Conservation (phyloP, 2,888 invertebrate genomes). For the Andricus curvator region DNA sequence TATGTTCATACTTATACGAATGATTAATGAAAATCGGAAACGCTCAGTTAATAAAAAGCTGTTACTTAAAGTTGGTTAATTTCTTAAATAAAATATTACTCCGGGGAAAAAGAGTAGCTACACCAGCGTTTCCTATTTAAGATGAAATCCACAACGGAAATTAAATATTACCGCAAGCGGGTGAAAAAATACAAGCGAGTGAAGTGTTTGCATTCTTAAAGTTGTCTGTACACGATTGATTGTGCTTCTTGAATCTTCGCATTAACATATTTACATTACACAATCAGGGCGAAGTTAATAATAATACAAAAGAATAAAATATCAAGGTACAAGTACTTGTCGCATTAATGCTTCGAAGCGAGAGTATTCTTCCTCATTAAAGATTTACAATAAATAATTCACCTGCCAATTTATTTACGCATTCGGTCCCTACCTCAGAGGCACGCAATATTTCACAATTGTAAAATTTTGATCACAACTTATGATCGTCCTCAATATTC, state of each 20-base stretch:
- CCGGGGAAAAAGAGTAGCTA: background rate
- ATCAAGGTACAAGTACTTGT: conserved; percentile 29
- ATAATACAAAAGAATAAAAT: conserved; percentile 44
- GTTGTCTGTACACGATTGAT: conserved; percentile 60
- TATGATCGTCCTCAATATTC: conserved; percentile 12
- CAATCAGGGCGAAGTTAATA: conserved; percentile 48
- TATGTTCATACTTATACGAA: conserved; percentile 12
- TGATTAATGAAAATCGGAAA: conserved; percentile 2
- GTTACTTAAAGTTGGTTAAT: background rate
- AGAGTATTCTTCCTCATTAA: background rate
- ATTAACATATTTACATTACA: conserved; percentile 70
- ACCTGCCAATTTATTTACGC: background rate
- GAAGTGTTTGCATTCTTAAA: conserved; percentile 18
- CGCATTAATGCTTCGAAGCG: background rate
- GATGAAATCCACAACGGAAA: background rate
- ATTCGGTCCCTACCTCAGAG: conserved; percentile 20
- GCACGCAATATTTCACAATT: conserved; percentile 27
- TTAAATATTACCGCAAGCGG: conserved; percentile 6
- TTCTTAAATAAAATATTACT: conserved; percentile 3
- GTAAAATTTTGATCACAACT: conserved; percentile 3
- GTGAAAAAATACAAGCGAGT: background rate
- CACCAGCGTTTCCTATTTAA: background rate
- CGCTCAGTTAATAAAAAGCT: background rate
- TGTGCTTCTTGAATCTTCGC: conserved; percentile 55
- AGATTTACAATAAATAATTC: background rate